These are phyloP conservation scores for Dryas iulia DNA, from an alignment of 1,140 invertebrate genomes.

Conservation along the genomic window DNA sequence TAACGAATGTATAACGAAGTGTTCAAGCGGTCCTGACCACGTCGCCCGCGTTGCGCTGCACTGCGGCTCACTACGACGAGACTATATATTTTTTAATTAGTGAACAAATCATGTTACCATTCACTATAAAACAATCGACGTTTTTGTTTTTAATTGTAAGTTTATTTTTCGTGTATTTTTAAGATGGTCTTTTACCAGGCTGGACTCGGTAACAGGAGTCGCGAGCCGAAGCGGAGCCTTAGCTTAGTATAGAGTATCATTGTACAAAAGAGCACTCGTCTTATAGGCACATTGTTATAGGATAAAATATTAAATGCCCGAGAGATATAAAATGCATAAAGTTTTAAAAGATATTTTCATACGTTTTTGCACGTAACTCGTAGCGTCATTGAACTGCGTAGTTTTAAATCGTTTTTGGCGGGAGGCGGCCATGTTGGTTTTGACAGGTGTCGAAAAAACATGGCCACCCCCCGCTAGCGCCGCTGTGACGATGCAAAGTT, in stretches of 20 bases:
- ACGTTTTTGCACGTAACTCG: conserved; percentile 76
- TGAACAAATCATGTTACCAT: conserved; percentile 78
- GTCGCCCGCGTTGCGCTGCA: background rate
- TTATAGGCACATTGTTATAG: conserved; percentile 76
- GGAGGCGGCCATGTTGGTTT: conserved; percentile 40
- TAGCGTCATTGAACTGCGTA: conserved; percentile 53
- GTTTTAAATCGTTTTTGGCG: conserved; percentile 53
- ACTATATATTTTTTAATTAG: conserved; percentile 52
- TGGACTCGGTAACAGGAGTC: conserved; percentile 38
- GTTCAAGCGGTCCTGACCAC: conserved; percentile 34
- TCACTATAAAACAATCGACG: conserved; percentile 69
- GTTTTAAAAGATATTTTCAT: conserved; percentile 77
- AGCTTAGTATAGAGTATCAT: conserved; percentile 73
- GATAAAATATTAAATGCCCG: conserved; percentile 63
- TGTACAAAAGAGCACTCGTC: conserved; percentile 75
- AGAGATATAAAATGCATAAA: conserved; percentile 77
- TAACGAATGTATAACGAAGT: conserved; percentile 20
- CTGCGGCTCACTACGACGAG: conserved; percentile 12
- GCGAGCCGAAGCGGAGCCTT: conserved; percentile 55
- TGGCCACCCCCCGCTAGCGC: conserved; percentile 42
- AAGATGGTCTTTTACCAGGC: conserved; percentile 46
- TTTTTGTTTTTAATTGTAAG: conserved; percentile 68
- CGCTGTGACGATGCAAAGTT: conserved; percentile 65
- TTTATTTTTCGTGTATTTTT: conserved; percentile 63
- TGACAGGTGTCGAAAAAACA: background rate